Evolutionary conservation across 2,113 vertebrate species (phyloP).

Genomic region (Eulemur macaco): DNA sequence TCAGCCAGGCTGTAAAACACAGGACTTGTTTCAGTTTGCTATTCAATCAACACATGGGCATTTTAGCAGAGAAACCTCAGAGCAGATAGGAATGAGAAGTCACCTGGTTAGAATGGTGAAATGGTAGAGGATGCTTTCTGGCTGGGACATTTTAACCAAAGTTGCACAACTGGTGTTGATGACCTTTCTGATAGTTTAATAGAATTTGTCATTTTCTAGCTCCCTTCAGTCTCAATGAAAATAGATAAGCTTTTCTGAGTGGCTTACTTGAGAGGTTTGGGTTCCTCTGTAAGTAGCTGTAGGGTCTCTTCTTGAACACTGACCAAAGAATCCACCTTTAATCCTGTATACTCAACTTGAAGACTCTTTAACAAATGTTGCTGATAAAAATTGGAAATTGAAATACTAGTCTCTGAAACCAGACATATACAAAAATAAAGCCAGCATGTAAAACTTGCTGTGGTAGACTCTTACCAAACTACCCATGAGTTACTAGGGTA

Average conservation of each 20-base stretch:
- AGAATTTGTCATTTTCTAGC: slow-evolving; percentile 5
- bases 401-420: slow-evolving; percentile 4
- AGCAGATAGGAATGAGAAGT: background rate
- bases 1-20: background rate
- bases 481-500: background rate
- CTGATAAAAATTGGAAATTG: background rate
- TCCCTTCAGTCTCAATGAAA: background rate
- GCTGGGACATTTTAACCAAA: background rate
- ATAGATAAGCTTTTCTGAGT: background rate
- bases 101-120: background rate
- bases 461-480: background rate
- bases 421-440: background rate
- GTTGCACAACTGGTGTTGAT: background rate
- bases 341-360: background rate
- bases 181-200: background rate
- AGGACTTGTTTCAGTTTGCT: background rate
- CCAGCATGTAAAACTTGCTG: background rate
- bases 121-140: background rate
- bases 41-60: background rate
- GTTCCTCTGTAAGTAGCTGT: background rate
- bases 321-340: background rate
- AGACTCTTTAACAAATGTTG: slow-evolving; percentile 22
- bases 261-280: background rate
- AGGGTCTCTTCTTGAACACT: background rate
- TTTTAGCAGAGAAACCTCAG: slow-evolving; percentile 29